Conservation (phyloP, 2,113 vertebrate species). For the Sorex fumeus region DNA sequence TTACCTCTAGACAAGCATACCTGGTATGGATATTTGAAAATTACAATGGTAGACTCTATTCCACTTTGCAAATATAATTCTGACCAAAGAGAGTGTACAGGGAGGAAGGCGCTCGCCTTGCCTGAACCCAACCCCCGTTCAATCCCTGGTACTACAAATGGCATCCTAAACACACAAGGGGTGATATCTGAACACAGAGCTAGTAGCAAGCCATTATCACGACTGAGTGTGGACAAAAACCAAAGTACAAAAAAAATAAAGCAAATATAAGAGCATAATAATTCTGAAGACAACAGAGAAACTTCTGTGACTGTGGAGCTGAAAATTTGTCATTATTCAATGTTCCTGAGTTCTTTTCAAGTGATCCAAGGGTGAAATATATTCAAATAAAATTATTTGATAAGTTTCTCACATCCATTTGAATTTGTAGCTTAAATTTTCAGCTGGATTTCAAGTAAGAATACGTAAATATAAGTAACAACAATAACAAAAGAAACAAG, state of each 20-base stretch:
- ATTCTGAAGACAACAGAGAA: slow-evolving; percentile 36
- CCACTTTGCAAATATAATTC: slow-evolving; percentile 18
- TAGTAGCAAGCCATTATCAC: too few species aligned
- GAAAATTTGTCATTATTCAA: background rate
- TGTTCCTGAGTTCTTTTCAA: slow-evolving; percentile 28
- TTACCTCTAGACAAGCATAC: background rate
- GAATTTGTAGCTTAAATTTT: slow-evolving; percentile 53
- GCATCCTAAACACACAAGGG: too few species aligned
- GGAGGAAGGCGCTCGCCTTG: too few species aligned
- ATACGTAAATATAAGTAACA: background rate
- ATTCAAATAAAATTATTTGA: slow-evolving; percentile 10
- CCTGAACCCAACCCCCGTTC: too few species aligned
- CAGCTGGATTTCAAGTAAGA: slow-evolving; percentile 39
- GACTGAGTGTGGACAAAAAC: too few species aligned
- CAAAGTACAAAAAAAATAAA: too few species aligned
- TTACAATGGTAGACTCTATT: background rate
- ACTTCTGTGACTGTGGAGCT: background rate
- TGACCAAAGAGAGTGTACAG: too few species aligned
- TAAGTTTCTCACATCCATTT: background rate
- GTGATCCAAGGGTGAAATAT: slow-evolving; percentile 2
- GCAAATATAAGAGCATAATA: background rate
- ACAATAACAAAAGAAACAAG: slow-evolving; percentile 3
- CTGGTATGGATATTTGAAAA: slow-evolving; percentile 55
- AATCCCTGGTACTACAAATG: too few species aligned
- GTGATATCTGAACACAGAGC: too few species aligned